These are phyloP conservation scores for Masnerella sp. DNA, from an alignment of 2,888 invertebrate genomes.

Conservation along the genomic window DNA sequence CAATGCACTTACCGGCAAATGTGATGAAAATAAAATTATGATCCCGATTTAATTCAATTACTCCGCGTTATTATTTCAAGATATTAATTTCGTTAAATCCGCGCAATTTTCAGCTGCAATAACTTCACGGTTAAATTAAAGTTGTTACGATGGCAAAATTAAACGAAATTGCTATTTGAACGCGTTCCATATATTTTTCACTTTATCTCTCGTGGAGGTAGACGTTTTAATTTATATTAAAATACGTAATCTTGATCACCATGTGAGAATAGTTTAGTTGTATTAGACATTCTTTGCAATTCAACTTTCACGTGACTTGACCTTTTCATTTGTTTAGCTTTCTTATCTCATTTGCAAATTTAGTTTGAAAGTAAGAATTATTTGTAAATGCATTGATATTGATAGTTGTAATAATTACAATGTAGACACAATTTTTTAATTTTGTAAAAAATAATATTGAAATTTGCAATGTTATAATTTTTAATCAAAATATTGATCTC, in stretches of 20 bases:
- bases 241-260: constrained; percentile 43
- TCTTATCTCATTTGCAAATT: constrained; percentile 44
- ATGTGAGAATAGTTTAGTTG: constrained; percentile 26
- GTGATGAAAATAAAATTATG: constrained; percentile 19
- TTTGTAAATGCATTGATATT: no score
- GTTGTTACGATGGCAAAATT: constrained; percentile 13
- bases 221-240: constrained; percentile 44
- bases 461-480: no score
- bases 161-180: constrained; percentile 13
- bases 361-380: constrained; percentile 24
- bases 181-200: constrained; percentile 11
- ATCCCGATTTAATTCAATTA: constrained; percentile 19
- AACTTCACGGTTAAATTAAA: constrained; percentile 10
- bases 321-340: constrained; percentile 43
- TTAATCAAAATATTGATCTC: no score
- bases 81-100: constrained; percentile 9
- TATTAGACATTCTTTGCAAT: constrained; percentile 26
- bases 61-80: not conserved
- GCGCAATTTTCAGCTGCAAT: not conserved
- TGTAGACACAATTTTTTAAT: no score
- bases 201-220: constrained; percentile 2
- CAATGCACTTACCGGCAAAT: no score
- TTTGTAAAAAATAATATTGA: no score
- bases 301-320: constrained; percentile 42
- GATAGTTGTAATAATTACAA: no score